Conservation (phyloP, 2,113 vertebrate genomes). For the Polyodon spathula region DNA sequence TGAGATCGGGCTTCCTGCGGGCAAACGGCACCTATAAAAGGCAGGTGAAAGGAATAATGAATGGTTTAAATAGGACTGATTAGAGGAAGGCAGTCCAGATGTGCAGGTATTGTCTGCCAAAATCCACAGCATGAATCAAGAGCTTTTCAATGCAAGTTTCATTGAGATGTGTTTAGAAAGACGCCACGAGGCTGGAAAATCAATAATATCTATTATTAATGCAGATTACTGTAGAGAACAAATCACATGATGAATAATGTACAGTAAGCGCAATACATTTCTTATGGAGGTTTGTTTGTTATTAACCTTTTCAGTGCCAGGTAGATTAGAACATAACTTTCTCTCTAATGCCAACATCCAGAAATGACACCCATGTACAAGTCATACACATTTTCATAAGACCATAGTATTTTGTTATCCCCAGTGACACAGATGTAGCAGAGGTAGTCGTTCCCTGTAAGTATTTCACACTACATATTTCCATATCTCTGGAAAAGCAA, state of each 20-base stretch:
- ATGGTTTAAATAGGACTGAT: constrained; percentile 5
- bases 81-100: constrained; percentile 6
- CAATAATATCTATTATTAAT: neutral
- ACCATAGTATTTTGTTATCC: too few relatives aligned
- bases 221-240: neutral
- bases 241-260: neutral
- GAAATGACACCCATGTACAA: too few relatives aligned
- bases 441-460: too few relatives aligned
- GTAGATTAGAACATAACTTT: too few relatives aligned
- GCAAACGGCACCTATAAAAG: neutral
- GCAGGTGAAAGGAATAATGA: neutral
- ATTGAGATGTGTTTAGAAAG: neutral
- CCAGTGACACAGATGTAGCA: too few relatives aligned
- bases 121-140: neutral
- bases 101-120: constrained; percentile 4
- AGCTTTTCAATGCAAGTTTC: neutral
- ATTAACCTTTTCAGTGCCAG: too few relatives aligned
- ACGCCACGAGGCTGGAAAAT: neutral
- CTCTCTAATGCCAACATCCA: too few relatives aligned
- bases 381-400: too few relatives aligned
- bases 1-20: neutral
- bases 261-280: too few relatives aligned
- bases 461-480: too few relatives aligned
- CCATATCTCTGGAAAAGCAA: too few relatives aligned
- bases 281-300: too few relatives aligned